Evolutionary conservation across 1,140 invertebrate genomes (phyloP), one percentile per base, ranked within the genome.

Genomic region (Tetragnatha versicolor): DNA sequence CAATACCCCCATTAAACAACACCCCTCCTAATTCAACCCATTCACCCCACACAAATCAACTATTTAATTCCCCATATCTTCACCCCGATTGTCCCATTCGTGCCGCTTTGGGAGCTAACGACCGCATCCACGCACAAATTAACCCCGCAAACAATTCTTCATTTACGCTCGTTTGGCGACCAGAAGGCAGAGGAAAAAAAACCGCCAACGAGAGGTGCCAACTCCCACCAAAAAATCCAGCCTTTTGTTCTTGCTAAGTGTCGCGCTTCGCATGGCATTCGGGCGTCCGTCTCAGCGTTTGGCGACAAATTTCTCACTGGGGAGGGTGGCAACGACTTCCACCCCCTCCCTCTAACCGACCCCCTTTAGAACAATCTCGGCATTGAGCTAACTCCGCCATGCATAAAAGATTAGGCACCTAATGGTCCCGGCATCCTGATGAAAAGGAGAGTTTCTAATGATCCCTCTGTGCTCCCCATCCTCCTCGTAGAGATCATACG

Each of bases 321-420:
- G 22, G 51, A 1, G 14, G 14, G 25, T 55, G 14, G 51, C 9
- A 49, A 49, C 45, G 42, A 49, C 22, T 20, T 10, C 17, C 39
- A 4, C 42, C 27, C 42, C 42, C 22, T 47, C 29, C 72, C 22
- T 27, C 14, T 14, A 3, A 47, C 25, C 22, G 20, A n/a, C 37
- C 31, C 35, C 51, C 72, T 70, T 39, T 60, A 29, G 53, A 73
- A 73, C 69, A 73, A 73, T 73, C 69, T 73, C 69, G 37, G 49
- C 72, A 65, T 77, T 77, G 73, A 77, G 61, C 29, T 29, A 49
- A 42, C 60, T 77, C 42, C 61, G 25, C 73, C 73, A 77, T 77
- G 73, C 73, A 77, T 77, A 77, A 77, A 77, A 77, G 73, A 77
- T 77, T 77, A 77, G 73, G 73, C 60, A 66, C 73, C 73, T 77